Base-by-base conservation (phyloP, 2,113 vertebrate genomes). In the Oncorhynchus keta region DNA sequence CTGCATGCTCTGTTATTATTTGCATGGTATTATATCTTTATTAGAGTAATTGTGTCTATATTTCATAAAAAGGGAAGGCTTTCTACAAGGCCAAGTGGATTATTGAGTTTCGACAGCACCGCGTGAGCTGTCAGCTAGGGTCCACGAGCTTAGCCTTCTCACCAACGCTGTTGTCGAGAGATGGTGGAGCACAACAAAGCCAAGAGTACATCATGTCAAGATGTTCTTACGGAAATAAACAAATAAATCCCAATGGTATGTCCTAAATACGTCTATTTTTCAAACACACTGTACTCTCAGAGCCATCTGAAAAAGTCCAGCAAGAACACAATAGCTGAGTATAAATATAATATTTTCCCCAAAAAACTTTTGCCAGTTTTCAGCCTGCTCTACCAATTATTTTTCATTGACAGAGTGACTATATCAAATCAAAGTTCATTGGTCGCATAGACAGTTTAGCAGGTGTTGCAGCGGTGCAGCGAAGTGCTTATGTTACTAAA, bases 221-320 rank as follows among this genome's bases (percentile, higher is more conserved):
- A 61, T 16, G 59, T 69, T 24, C 9, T 12, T 2, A 24, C 13
- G 20, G 30, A 67, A 78, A 78, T 35, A 75, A 71, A 62, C 48
- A 68, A 72, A 82, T 73, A 73, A 76, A 64, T 79, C 72, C 48
- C 68, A 30, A 76, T 57, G 45, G 39, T 48, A 32, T 77, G 66
- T 79, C 80, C 79, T 74, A 69, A 83, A 83, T 81, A 86, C 64
- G 75, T 76, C 76, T 76, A 32, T 65, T 78, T 71, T 72, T 45
- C 66, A 77, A 75, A 72, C 68, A 20, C 18, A 14, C 48, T 18
- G 39, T 45, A 45, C 68, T 62, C 28, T 69, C 66, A 55, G 9
- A 62, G 71, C 51, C 51, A 32, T 59, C 39, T 74, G 66, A 79
- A 68, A 48, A 57, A 59, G 73, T 72, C 39, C 73, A 70, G 16